phyloP scores from a whole-genome alignment of 2,888 invertebrate species.

The Atrina japonica region DNA sequence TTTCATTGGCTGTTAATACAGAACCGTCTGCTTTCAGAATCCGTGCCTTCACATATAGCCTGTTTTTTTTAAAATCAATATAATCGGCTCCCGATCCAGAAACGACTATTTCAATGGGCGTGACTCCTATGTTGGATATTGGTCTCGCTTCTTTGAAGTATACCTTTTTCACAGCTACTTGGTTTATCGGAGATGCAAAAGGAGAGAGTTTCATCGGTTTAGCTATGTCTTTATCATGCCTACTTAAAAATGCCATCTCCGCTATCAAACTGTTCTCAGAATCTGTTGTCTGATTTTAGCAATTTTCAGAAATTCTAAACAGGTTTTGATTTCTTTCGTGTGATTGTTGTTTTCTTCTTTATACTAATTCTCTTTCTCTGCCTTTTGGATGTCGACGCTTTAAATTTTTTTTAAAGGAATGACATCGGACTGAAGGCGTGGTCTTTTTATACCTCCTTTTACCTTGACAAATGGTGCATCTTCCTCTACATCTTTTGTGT shows the following conservation, averaged over 20 bases:
- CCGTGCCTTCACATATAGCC: constrained; percentile 16
- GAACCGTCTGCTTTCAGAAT: constrained; percentile 36
- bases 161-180: constrained; percentile 30
- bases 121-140: constrained; percentile 15
- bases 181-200: constrained; percentile 21
- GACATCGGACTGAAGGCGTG: background rate
- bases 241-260: constrained; percentile 18
- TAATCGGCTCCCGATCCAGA: constrained; percentile 26
- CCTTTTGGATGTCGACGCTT: background rate
- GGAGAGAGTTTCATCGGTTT: constrained; percentile 18
- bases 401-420: background rate
- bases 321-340: background rate
- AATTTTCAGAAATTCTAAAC: background rate
- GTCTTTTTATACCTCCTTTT: constrained; percentile 16
- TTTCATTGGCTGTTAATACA: constrained; percentile 21
- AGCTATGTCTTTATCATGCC: constrained; percentile 13
- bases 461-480: constrained; percentile 18
- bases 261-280: background rate
- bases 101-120: constrained; percentile 26
- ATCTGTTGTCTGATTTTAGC: background rate
- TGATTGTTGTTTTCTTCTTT: background rate
- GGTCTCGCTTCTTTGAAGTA: constrained; percentile 26
- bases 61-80: constrained; percentile 28
- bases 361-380: background rate
- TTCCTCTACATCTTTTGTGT: constrained; percentile 13